These are phyloP conservation scores for Periophthalmus magnuspinnatus DNA, from an alignment of 2,797 vertebrate genomes.

Conservation along the genomic window DNA sequence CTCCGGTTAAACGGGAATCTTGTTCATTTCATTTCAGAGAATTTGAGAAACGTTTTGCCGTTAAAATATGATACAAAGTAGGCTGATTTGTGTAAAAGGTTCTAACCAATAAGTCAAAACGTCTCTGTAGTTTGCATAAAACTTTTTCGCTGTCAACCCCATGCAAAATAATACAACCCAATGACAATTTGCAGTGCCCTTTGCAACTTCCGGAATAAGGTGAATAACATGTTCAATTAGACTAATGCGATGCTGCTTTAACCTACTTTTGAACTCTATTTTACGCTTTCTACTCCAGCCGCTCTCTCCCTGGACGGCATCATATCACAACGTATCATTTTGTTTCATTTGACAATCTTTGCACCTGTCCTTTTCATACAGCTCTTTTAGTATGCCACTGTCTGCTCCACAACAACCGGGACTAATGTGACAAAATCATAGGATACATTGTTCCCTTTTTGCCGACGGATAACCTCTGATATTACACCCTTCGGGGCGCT, in stretches of 20 bases:
- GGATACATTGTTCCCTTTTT: conserved; percentile 35
- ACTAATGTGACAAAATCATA: conserved; percentile 31
- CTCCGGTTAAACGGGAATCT: too few relatives aligned
- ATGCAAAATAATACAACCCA: too few relatives aligned
- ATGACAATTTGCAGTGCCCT: too few relatives aligned
- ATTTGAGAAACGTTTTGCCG: too few relatives aligned
- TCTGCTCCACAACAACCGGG: conserved; percentile 22
- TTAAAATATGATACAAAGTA: too few relatives aligned
- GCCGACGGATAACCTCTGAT: conserved; percentile 60
- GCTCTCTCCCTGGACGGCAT: neutral
- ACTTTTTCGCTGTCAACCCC: too few relatives aligned
- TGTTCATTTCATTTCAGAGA: too few relatives aligned
- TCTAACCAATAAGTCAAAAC: too few relatives aligned
- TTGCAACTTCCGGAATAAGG: too few relatives aligned
- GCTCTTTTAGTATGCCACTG: conserved; percentile 7
- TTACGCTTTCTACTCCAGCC: neutral
- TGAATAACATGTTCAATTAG: neutral
- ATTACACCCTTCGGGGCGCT: conserved; percentile 59
- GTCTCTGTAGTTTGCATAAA: too few relatives aligned
- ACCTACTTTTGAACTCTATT: neutral
- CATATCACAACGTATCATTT: neutral
- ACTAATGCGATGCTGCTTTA: neutral
- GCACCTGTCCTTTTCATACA: neutral
- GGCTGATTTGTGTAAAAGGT: too few relatives aligned
- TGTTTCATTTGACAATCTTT: neutral